Evolutionary conservation across 1,140 invertebrate genomes (phyloP).

Genomic region (Oedothorax gibbosus): DNA sequence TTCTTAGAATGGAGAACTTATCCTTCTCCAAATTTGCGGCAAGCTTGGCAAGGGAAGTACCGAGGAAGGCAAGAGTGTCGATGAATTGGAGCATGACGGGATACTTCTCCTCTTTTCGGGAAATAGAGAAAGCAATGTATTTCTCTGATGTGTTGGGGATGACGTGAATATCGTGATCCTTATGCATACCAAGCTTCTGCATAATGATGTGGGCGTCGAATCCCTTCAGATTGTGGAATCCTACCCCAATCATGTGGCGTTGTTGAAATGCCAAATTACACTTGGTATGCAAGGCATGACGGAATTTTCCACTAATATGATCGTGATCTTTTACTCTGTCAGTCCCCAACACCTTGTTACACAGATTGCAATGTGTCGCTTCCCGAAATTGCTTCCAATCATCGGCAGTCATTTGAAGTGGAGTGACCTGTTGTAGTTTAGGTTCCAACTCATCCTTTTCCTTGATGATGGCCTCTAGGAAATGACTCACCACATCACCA

Average conservation of each 20-base stretch:
- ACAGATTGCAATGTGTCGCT: not conserved
- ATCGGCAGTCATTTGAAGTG: not conserved
- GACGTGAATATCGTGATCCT: not conserved
- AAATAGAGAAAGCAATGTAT: constrained; percentile 1
- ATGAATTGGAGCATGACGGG: not conserved
- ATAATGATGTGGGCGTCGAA: constrained; percentile 20
- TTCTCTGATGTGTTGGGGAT: not conserved
- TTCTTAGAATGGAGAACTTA: constrained; percentile 3
- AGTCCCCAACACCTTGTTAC: not conserved
- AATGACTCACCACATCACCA: not conserved
- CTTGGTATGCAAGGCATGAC: not conserved
- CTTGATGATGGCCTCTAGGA: not conserved
- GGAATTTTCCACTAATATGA: not conserved
- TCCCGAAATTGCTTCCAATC: not conserved
- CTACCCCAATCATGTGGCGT: constrained; percentile 3
- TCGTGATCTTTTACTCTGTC: constrained; percentile 12
- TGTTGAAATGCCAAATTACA: constrained; percentile 12
- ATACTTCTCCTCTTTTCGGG: not conserved
- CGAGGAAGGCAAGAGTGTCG: not conserved
- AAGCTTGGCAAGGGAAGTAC: not conserved
- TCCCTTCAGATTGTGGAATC: constrained; percentile 16
- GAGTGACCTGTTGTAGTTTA: no score
- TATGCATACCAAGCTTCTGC: constrained; percentile 3
- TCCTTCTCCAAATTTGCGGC: not conserved
- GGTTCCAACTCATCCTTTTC: not conserved